Evolutionary conservation across 1,140 invertebrate genomes (phyloP), one percentile per base, ranked within the genome.

Genomic region (Chionoecetes opilio): DNA sequence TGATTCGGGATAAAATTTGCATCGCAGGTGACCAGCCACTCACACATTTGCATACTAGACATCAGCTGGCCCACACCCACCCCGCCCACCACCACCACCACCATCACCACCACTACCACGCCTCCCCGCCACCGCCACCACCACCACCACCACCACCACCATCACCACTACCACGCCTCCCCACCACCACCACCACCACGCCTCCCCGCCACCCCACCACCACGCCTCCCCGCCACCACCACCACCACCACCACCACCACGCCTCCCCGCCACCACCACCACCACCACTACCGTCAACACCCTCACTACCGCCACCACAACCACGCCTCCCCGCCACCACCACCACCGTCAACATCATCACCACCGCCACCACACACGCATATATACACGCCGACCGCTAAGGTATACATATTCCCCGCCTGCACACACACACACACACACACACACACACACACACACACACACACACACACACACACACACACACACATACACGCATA

Each of bases 1-100:
- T 91, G 89, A 91, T 91, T 75, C 53, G 41, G 89, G 89, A 91
- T 91, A 91, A 91, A 91, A 91, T 91, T 91, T 91, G 89, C 89
- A 91, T 91, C 38, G 34, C 38, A 91, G 89, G 89, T 91, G 89
- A 75, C 53, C 41, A 35, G 31, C 89, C 41, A 63, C 29, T 63
- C 38, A 26, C 41, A 91, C n/a, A 91, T 91, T 75, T 41, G 38
- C 41, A 91, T 41, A 41, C 41, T 41, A 90, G 89, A 63, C 38
- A 75, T 63, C 38, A 91, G 63, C 63, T 75, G 63, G n/a, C 29
- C 8, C 53, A 91, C 89, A n/a, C 2, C 87, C 46, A 32, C n/a
- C n/a, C 63, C 63, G 21, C 63, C 21, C 63, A 17, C 6, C n/a
- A n/a, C n/a, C n/a, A n/a, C n/a, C n/a, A n/a, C 41, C 41, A 14